phyloP scores from a whole-genome alignment of 2,888 invertebrate genomes.

The Nomada hirtipes region DNA sequence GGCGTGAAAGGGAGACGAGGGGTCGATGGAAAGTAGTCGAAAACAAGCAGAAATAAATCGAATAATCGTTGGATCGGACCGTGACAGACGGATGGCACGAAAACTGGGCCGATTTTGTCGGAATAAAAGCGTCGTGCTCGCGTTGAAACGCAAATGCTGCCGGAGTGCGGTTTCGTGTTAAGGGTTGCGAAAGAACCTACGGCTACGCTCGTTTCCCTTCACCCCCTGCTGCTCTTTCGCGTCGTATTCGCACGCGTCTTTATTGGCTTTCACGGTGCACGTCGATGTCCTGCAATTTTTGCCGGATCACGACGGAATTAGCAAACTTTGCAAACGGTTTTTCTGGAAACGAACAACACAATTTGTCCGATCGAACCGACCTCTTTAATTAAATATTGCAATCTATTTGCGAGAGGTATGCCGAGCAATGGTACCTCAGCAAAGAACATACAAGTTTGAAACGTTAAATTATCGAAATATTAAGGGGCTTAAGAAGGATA shows the following conservation, averaged over 20 bases:
- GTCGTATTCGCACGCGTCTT: conserved; percentile 42
- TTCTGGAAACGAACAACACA: background rate
- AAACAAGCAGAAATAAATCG: conserved; percentile 53
- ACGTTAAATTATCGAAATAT: too few relatives aligned
- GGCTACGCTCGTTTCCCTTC: conserved; percentile 27
- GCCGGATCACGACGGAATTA: background rate
- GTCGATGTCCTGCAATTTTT: conserved; percentile 7
- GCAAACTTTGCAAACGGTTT: background rate
- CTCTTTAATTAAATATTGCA: too few relatives aligned
- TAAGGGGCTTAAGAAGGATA: too few relatives aligned
- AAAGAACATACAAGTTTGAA: too few relatives aligned
- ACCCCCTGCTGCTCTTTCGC: conserved; percentile 18
- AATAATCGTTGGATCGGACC: conserved; percentile 39
- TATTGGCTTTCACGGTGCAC: conserved; percentile 28
- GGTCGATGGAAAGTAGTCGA: background rate
- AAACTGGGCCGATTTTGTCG: conserved; percentile 33
- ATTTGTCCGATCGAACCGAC: too few relatives aligned
- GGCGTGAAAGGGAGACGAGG: background rate
- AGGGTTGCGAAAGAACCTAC: conserved; percentile 47
- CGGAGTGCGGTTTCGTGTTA: conserved; percentile 68
- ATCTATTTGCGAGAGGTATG: too few relatives aligned
- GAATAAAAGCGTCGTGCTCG: conserved; percentile 48
- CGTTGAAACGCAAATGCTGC: conserved; percentile 66
- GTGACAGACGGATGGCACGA: background rate
- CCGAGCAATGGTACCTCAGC: too few relatives aligned